Percentiles rank a stretch among this genome's conserved stretches.
These are phyloP conservation scores for Caenorhabditis remanei DNA, from an alignment of 1,140 invertebrate species.

Conservation along the genomic window DNA sequence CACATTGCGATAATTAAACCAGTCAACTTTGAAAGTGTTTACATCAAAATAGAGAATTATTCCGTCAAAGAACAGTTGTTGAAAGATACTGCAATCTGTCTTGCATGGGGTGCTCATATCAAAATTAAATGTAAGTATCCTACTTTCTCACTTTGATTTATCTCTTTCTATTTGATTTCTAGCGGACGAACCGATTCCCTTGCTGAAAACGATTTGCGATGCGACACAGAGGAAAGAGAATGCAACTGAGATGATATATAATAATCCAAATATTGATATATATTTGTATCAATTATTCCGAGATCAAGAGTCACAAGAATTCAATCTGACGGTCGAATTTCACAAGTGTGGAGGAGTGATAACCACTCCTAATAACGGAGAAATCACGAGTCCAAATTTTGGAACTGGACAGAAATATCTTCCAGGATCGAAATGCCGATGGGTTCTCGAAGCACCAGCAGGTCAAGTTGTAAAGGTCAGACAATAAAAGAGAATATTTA, in stretches of 20 bases:
- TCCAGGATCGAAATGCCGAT: constrained; percentile 70
- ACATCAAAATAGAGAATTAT: constrained; percentile 57
- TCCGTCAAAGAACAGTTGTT: background rate
- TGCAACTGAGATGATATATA: constrained; percentile 5
- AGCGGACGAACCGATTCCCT: background rate
- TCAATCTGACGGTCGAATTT: constrained; percentile 57
- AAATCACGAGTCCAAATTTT: constrained; percentile 69
- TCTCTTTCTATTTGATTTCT: background rate
- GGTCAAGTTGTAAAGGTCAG: constrained; percentile 72
- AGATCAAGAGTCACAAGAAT: constrained; percentile 7
- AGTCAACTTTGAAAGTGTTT: constrained; percentile 64
- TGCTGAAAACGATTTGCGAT: constrained; percentile 47
- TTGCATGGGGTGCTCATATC: constrained; percentile 46
- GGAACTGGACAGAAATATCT: constrained; percentile 65
- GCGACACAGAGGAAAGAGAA: background rate
- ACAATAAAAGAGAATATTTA: constrained; percentile 18
- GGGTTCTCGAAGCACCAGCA: constrained; percentile 73
- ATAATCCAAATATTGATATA: constrained; percentile 12
- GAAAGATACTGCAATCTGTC: background rate
- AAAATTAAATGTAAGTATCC: constrained; percentile 48
- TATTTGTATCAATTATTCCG: constrained; percentile 1
- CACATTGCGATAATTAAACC: constrained; percentile 71
- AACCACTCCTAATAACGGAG: constrained; percentile 62
- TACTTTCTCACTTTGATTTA: background rate
- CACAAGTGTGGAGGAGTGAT: constrained; percentile 75